A percentile compares a stretch with the other conserved stretches of the same genome.
Conservation (phyloP, 2,113 vertebrate species). For the Osmerus eperlanus region DNA sequence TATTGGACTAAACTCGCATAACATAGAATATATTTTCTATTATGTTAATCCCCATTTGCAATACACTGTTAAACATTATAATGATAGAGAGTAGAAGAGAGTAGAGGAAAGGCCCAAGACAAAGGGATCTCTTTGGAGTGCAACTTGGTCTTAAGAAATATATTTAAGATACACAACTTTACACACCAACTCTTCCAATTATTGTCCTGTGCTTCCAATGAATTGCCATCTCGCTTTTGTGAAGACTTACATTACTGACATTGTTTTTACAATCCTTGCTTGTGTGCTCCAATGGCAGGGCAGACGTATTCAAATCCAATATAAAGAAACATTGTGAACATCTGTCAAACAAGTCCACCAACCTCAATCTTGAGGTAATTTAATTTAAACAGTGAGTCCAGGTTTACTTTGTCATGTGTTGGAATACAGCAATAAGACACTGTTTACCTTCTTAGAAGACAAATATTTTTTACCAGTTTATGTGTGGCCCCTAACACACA, state of each 20-base stretch:
- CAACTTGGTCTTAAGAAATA: constrained; percentile 47
- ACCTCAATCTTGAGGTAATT: too few relatives aligned
- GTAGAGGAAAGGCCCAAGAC: constrained; percentile 12
- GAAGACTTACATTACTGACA: neutral
- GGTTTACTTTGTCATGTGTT: too few relatives aligned
- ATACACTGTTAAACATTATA: neutral
- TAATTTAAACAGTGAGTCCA: too few relatives aligned
- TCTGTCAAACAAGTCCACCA: too few relatives aligned
- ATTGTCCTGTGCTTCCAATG: neutral
- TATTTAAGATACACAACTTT: constrained; percentile 23
- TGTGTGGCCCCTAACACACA: too few relatives aligned
- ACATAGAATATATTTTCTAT: neutral
- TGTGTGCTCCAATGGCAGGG: too few relatives aligned
- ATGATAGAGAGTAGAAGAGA: neutral
- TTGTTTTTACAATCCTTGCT: neutral
- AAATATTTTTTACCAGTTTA: too few relatives aligned
- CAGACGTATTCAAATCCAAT: too few relatives aligned
- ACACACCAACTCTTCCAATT: neutral
- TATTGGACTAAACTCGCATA: too few relatives aligned
- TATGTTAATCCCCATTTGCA: neutral
- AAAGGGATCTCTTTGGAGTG: constrained; percentile 40
- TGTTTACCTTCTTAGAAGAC: too few relatives aligned
- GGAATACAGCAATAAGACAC: too few relatives aligned
- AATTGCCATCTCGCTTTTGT: neutral
- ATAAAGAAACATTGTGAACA: too few relatives aligned